Conservation (phyloP, 2,797 vertebrate genomes). For the Microhierax caerulescens region DNA sequence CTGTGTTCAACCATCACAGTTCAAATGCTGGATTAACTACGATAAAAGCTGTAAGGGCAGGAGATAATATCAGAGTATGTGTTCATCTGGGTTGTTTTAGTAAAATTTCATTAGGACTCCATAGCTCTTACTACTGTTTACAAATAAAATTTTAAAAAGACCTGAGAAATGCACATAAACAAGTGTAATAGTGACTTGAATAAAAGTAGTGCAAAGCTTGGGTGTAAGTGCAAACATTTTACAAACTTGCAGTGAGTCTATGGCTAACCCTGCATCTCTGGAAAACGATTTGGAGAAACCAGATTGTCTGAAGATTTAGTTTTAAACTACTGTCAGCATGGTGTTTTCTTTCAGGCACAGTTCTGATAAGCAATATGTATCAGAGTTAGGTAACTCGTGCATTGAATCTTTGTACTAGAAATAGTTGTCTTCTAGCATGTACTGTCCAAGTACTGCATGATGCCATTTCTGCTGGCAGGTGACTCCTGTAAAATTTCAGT, state of each 20-base stretch:
- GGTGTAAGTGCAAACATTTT: not conserved
- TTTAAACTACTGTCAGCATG: not conserved
- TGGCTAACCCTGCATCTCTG: not conserved
- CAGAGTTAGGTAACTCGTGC: not conserved
- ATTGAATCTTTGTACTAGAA: not conserved
- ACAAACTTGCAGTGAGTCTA: not conserved
- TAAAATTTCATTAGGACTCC: not conserved
- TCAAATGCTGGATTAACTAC: not conserved
- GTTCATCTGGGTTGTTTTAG: not conserved
- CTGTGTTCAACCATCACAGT: accelerated
- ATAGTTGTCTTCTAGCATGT: not conserved
- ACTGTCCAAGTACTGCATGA: not conserved
- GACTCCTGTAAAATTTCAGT: not conserved
- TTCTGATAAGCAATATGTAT: not conserved
- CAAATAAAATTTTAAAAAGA: not conserved
- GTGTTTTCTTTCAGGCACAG: not conserved
- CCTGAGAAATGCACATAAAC: not conserved
- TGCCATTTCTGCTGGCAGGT: not conserved
- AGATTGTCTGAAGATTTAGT: not conserved
- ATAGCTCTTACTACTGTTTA: not conserved
- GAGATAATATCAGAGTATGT: not conserved
- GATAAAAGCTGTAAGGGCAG: not conserved
- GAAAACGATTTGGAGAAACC: not conserved
- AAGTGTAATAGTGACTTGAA: not conserved
- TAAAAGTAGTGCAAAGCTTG: not conserved